A percentile compares a stretch with the other conserved stretches of the same genome.
These are phyloP conservation scores for Mesocentrotus franciscanus DNA, from an alignment of 53 echinoderm and acorn worm species.

Conservation along the genomic window DNA sequence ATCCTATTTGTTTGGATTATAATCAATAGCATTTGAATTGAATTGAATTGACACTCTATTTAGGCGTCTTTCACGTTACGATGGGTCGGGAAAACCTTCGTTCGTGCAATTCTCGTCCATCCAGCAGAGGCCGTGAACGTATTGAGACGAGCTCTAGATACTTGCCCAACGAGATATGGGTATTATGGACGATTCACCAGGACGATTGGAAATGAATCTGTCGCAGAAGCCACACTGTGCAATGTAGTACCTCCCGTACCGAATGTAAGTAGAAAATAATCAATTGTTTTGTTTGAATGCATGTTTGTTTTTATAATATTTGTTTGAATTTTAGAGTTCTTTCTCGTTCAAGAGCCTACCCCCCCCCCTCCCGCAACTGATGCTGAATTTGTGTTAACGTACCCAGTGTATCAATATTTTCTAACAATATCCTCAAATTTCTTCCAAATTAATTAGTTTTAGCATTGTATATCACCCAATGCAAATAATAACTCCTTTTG, in stretches of 20 bases:
- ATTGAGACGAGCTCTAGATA: neutral
- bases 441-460: too few relatives aligned
- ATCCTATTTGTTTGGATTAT: too few relatives aligned
- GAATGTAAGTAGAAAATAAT: neutral
- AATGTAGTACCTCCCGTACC: neutral
- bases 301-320: neutral
- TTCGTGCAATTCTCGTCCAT: conserved; percentile 18
- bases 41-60: neutral
- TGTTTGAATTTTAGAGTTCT: neutral
- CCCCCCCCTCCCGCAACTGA: neutral
- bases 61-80: conserved; percentile 42
- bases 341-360: neutral
- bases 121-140: conserved; percentile 30
- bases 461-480: too few relatives aligned
- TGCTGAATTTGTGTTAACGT: neutral
- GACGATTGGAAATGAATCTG: neutral
- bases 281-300: too few relatives aligned
- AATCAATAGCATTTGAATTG: too few relatives aligned
- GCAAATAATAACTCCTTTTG: too few relatives aligned
- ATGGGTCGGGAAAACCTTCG: conserved; percentile 11
- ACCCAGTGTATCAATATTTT: neutral
- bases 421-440: neutral
- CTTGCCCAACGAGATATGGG: neutral
- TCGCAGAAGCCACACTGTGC: neutral
- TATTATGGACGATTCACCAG: neutral